A percentile compares a stretch with the other conserved stretches of the same genome.
These are phyloP conservation scores for Dromiciops gliroides DNA, from an alignment of 2,113 vertebrate genomes.

Conservation along the genomic window DNA sequence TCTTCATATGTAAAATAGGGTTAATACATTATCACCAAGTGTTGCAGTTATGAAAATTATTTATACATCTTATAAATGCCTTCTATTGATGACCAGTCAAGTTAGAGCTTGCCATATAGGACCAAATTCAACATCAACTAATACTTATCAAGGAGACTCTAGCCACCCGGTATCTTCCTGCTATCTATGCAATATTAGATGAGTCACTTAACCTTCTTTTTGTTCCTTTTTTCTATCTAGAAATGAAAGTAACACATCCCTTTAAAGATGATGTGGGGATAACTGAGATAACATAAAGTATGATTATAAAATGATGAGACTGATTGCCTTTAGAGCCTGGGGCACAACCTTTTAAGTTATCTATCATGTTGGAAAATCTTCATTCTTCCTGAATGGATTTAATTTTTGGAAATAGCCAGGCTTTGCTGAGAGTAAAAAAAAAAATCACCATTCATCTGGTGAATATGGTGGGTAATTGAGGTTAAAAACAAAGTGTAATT, in stretches of 20 bases:
- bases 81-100: background rate
- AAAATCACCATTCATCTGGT: background rate
- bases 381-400: conserved; percentile 53
- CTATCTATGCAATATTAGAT: background rate
- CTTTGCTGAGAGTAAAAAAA: conserved; percentile 13
- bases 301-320: background rate
- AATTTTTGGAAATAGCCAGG: conserved; percentile 48
- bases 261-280: conserved; percentile 7
- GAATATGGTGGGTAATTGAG: background rate
- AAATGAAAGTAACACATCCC: background rate
- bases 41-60: background rate
- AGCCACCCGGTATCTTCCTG: background rate
- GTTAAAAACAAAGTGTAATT: background rate
- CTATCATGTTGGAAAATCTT: conserved; percentile 32
- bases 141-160: too few species aligned
- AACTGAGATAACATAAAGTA: background rate
- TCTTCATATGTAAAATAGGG: background rate
- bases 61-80: background rate
- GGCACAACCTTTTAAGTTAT: conserved; percentile 15
- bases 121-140: background rate
- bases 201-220: background rate
- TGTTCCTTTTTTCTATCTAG: conserved; percentile 18
- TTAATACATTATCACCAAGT: background rate
- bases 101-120: background rate
- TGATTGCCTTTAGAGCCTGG: conserved; percentile 22